Evolutionary conservation across 2,113 vertebrate genomes (phyloP).

Genomic region (Vimba vimba): DNA sequence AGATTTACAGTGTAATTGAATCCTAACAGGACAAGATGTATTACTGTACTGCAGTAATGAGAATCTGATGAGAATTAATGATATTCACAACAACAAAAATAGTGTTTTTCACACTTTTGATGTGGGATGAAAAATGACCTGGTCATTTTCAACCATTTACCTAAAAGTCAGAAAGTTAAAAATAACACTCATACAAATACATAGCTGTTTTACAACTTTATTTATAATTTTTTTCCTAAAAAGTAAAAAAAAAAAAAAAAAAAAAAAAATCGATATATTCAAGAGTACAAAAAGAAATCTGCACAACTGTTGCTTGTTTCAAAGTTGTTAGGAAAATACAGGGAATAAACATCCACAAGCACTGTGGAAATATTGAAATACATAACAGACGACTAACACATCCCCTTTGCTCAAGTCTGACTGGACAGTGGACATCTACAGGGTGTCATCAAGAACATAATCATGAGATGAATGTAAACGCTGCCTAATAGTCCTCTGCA

Average conservation of each 20-base stretch:
- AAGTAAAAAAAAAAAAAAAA: conserved; percentile 48
- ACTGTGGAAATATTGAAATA: conserved; percentile 13
- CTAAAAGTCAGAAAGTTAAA: background rate
- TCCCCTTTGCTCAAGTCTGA: conserved; percentile 43
- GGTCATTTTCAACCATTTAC: background rate
- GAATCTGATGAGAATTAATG: background rate
- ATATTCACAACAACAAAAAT: background rate
- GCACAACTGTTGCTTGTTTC: conserved; percentile 28
- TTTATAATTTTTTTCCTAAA: conserved; percentile 49
- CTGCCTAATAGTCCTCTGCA: background rate
- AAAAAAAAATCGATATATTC: conserved; percentile 30
- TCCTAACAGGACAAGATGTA: background rate
- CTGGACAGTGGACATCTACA: conserved; percentile 3
- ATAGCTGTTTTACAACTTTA: conserved; percentile 51
- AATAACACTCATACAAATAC: background rate
- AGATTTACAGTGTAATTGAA: background rate
- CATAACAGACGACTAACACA: background rate
- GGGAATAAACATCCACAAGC: conserved; percentile 21
- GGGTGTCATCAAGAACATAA: background rate
- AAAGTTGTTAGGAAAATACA: conserved; percentile 11
- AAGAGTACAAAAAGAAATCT: conserved; percentile 32
- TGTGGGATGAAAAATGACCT: too few relatives aligned
- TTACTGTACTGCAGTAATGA: background rate
- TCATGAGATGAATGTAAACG: conserved; percentile 21
- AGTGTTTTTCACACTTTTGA: background rate